phyloP scores from a whole-genome alignment of 2,888 invertebrate species.

The Drosophila leonis region DNA sequence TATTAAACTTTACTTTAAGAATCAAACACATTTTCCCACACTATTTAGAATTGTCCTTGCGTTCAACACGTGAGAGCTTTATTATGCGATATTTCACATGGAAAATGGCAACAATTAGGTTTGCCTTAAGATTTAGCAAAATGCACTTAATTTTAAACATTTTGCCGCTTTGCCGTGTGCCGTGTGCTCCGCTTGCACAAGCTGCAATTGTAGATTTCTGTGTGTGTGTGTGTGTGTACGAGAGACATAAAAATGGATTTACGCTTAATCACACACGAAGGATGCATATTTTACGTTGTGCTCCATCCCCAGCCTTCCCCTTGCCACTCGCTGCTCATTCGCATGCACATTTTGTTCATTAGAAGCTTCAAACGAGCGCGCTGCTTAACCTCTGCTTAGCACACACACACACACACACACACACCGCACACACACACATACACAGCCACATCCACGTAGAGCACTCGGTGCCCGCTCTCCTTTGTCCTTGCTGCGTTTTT shows the following conservation, averaged over 20 bases:
- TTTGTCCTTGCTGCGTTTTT: slow-evolving; percentile 53
- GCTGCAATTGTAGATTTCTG: slow-evolving; percentile 4
- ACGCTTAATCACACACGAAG: slow-evolving; percentile 74
- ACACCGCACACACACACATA: too few relatives aligned
- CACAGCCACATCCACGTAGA: neutral
- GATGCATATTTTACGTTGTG: slow-evolving; percentile 69
- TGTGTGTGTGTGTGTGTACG: slow-evolving; percentile 12
- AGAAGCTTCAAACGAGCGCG: slow-evolving; percentile 56
- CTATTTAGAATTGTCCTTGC: neutral
- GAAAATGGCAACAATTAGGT: slow-evolving; percentile 23
- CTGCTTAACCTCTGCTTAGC: slow-evolving; percentile 56
- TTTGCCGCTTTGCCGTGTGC: slow-evolving; percentile 11
- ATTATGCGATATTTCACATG: neutral
- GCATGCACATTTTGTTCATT: slow-evolving; percentile 73
- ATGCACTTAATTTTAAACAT: slow-evolving; percentile 47
- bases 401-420: slow-evolving; percentile 14
- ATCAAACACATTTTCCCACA: neutral
- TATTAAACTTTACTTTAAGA: neutral
- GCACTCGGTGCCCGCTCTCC: neutral
- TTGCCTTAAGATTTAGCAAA: slow-evolving; percentile 23
- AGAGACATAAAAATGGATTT: slow-evolving; percentile 66
- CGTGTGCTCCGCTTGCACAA: slow-evolving; percentile 2
- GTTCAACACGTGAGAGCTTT: neutral
- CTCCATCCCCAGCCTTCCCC: neutral
- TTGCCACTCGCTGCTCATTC: slow-evolving; percentile 36